These are phyloP conservation scores for Erebia palarica DNA, from an alignment of 2,888 invertebrate species.

Conservation along the genomic window DNA sequence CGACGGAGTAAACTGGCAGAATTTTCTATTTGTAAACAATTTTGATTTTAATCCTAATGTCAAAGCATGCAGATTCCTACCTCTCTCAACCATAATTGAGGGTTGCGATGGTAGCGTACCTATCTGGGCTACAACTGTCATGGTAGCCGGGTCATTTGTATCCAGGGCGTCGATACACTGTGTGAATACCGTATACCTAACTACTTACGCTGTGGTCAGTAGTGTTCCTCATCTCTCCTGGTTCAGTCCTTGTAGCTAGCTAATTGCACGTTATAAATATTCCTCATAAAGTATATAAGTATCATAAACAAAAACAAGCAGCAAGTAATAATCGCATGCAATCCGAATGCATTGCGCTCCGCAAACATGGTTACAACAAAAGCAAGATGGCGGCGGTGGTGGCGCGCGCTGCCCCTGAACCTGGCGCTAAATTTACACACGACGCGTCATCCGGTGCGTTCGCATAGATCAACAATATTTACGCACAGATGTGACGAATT, in stretches of 20 bases:
- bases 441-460: constrained; percentile 69
- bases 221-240: background rate
- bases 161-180: too few relatives aligned
- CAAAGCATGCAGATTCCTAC: too few relatives aligned
- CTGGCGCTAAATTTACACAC: constrained; percentile 77
- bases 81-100: too few relatives aligned
- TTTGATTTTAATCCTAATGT: too few relatives aligned
- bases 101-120: too few relatives aligned
- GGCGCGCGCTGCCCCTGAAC: constrained; percentile 68
- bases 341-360: constrained; percentile 35
- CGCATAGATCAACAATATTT: constrained; percentile 45
- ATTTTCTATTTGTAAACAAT: too few relatives aligned
- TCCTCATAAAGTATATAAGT: background rate
- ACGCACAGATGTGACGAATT: background rate
- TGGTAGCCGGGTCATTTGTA: too few relatives aligned
- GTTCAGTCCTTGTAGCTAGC: background rate
- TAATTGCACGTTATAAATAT: constrained; percentile 4
- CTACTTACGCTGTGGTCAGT: too few relatives aligned
- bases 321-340: constrained; percentile 27
- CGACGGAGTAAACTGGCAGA: too few relatives aligned
- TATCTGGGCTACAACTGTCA: too few relatives aligned
- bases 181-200: too few relatives aligned
- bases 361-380: constrained; percentile 58
- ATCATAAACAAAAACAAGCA: constrained; percentile 18
- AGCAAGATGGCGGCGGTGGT: constrained; percentile 60